A percentile compares a stretch with the other conserved stretches of the same genome.
Conservation (phyloP, 35 echinoderm and acorn worm species). For the Heliocidaris tuberculata region DNA sequence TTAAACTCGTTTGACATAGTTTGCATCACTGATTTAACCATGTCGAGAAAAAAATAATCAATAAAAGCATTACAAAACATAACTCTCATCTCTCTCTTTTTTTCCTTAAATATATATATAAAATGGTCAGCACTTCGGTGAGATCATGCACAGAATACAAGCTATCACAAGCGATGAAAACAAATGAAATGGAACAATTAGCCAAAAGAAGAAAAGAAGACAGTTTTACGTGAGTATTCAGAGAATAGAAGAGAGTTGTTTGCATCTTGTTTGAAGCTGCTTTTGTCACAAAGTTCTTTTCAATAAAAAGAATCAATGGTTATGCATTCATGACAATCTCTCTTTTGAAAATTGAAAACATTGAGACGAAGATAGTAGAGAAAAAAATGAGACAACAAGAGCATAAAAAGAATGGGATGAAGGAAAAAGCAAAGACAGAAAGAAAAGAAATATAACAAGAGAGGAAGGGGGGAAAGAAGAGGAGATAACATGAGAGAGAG, state of each 20-base stretch:
- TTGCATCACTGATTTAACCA: not conserved
- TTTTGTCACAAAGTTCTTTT: not conserved
- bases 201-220: not conserved
- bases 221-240: not conserved
- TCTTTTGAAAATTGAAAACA: not conserved
- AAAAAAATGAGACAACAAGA: not conserved
- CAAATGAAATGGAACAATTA: not conserved
- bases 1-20: not conserved
- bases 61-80: conserved; percentile 35
- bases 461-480: too few species aligned
- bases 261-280: not conserved
- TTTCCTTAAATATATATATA: conserved; percentile 26
- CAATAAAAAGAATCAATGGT: not conserved
- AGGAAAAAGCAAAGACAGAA: not conserved
- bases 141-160: conserved; percentile 44
- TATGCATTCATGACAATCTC: not conserved
- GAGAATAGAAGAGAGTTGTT: not conserved
- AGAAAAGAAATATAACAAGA: too few species aligned
- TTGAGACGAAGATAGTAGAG: too few species aligned
- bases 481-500: too few species aligned
- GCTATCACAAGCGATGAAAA: conserved; percentile 1
- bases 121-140: conserved; percentile 43
- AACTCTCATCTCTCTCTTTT: conserved; percentile 34
- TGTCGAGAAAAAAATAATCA: conserved; percentile 1
- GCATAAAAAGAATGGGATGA: not conserved